Conservation (phyloP, 2,113 vertebrate genomes). For the Apistogramma diplotaenia region DNA sequence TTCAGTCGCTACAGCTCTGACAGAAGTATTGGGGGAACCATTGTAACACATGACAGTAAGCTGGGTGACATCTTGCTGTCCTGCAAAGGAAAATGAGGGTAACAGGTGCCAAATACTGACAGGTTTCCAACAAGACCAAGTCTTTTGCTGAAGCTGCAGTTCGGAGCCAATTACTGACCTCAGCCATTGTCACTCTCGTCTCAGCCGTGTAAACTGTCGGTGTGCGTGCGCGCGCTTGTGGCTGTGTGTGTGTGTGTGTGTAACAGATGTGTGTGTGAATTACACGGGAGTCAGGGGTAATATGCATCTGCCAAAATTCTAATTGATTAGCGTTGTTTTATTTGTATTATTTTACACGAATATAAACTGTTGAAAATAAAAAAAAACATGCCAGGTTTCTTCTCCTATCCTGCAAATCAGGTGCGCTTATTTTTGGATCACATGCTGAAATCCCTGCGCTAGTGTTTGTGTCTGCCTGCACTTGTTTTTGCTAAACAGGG, state of each 20-base stretch:
- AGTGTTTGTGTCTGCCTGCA: background rate
- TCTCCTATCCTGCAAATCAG: background rate
- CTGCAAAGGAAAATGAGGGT: conserved; percentile 36
- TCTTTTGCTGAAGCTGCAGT: conserved; percentile 66
- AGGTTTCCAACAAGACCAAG: conserved; percentile 42
- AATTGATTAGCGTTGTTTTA: background rate
- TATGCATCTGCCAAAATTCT: background rate
- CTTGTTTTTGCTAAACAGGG: background rate
- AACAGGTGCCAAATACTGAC: conserved; percentile 47
- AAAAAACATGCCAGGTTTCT: background rate
- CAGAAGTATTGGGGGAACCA: conserved; percentile 39
- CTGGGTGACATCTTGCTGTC: conserved; percentile 18
- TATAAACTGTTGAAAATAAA: background rate
- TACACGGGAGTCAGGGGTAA: background rate
- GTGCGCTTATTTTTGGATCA: background rate
- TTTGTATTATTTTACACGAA: background rate
- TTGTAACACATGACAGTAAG: conserved; percentile 41
- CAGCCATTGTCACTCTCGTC: conserved; percentile 47
- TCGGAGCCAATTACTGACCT: conserved; percentile 66
- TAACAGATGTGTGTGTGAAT: conserved; percentile 3
- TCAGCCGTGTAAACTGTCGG: background rate
- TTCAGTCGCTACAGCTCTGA: conserved; percentile 33
- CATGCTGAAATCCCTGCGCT: background rate
- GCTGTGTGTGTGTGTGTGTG: background rate
- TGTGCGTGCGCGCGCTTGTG: background rate